Evolutionary conservation across 2,888 invertebrate genomes (phyloP).

Genomic region (Lacanobia wlatinum): DNA sequence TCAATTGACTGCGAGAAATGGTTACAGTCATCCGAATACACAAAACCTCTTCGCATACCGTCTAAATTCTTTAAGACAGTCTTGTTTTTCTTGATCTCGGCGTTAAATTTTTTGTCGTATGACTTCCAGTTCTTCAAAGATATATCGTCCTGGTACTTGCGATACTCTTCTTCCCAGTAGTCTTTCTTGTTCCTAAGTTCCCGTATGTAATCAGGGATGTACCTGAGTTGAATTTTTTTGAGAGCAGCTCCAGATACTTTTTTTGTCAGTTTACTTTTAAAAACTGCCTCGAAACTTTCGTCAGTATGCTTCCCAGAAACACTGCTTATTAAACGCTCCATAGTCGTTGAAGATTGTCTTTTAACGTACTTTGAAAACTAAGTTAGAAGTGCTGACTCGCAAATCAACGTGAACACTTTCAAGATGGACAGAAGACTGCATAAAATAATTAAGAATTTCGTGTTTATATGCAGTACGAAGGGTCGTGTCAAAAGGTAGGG

Average conservation of each 20-base stretch:
- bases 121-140: constrained; percentile 4
- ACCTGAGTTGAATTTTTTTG: neutral
- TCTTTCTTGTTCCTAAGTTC: neutral
- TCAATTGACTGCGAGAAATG: neutral
- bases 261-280: neutral
- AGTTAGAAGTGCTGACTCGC: no score
- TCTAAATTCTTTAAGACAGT: constrained; percentile 14
- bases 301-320: no score
- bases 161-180: constrained; percentile 2
- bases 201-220: constrained; percentile 7
- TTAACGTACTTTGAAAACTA: neutral
- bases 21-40: no score
- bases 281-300: neutral
- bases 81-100: constrained; percentile 3
- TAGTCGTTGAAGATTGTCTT: neutral
- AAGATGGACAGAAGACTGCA: neutral
- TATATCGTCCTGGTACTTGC: neutral
- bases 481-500: neutral
- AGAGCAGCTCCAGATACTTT: neutral
- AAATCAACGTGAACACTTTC: neutral
- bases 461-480: neutral
- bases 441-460: no score
- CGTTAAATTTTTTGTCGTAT: neutral
- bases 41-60: neutral
- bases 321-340: neutral